phyloP scores from a whole-genome alignment of 2,113 vertebrate genomes.

The Chamaetylas fuelleborni region DNA sequence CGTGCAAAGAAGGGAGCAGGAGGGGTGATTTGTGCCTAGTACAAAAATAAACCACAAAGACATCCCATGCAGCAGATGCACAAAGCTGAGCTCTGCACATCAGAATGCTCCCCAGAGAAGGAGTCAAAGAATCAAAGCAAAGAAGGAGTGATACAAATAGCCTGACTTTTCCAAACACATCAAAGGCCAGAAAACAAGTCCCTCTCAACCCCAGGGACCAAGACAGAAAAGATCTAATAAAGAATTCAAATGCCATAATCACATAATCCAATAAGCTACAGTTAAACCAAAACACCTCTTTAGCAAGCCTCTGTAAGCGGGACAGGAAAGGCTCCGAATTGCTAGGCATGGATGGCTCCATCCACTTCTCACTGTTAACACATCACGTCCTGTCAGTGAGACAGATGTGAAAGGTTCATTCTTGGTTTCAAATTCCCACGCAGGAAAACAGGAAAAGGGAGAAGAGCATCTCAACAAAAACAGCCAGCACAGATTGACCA shows the following conservation, averaged over 20 bases:
- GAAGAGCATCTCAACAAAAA: neutral
- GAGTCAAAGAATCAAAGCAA: conserved; percentile 38
- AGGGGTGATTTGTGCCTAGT: neutral
- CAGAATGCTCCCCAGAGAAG: conserved; percentile 11
- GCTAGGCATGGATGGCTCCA: neutral
- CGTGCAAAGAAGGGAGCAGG: neutral
- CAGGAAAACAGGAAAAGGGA: neutral
- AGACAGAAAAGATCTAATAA: conserved; percentile 47
- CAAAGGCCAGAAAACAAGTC: conserved; percentile 47
- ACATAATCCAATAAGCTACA: conserved; percentile 54
- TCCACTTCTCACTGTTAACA: neutral
- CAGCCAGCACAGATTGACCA: neutral
- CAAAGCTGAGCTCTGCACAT: neutral
- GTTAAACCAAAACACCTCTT: conserved; percentile 54
- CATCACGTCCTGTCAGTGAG: neutral
- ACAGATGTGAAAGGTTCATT: neutral
- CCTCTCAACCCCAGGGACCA: conserved; percentile 12
- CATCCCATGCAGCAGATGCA: neutral
- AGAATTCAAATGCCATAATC: conserved; percentile 57
- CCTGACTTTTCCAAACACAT: conserved; percentile 32
- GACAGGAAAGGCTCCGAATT: neutral
- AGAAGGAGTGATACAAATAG: conserved; percentile 18
- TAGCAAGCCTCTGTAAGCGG: neutral
- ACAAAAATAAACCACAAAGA: conserved; percentile 27
- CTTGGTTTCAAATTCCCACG: neutral